Conservation (phyloP, 2,797 vertebrate species). For the Tangara arthus region DNA sequence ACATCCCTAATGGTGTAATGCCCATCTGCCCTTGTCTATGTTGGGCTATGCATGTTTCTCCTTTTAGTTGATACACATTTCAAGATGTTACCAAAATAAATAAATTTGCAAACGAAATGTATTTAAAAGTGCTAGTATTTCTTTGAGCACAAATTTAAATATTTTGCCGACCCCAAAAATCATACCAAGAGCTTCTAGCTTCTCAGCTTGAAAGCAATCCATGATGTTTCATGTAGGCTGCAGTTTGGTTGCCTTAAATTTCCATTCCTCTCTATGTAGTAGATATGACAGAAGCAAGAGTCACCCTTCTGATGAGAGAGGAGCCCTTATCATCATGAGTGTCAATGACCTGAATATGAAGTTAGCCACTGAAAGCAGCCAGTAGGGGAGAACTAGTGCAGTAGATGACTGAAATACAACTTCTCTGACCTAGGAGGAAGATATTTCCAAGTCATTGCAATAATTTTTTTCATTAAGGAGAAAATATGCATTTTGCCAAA, state of each 20-base stretch:
- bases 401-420: neutral
- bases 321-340: neutral
- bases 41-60: neutral
- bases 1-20: accelerated
- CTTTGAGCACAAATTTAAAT: neutral
- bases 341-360: neutral
- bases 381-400: neutral
- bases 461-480: neutral
- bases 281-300: neutral
- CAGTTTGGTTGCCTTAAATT: neutral
- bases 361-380: neutral
- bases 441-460: neutral
- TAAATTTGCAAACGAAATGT: neutral
- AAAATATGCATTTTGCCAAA: neutral
- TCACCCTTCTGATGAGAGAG: neutral
- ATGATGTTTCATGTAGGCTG: neutral
- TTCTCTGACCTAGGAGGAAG: neutral
- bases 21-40: neutral
- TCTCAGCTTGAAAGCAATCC: neutral
- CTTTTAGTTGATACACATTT: neutral
- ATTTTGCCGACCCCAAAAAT: neutral
- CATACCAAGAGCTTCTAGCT: neutral
- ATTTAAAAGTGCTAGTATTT: neutral
- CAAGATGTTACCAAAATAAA: neutral
- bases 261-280: neutral